Conservation (phyloP, 2,113 vertebrate species). For the Rhinoderma darwinii region DNA sequence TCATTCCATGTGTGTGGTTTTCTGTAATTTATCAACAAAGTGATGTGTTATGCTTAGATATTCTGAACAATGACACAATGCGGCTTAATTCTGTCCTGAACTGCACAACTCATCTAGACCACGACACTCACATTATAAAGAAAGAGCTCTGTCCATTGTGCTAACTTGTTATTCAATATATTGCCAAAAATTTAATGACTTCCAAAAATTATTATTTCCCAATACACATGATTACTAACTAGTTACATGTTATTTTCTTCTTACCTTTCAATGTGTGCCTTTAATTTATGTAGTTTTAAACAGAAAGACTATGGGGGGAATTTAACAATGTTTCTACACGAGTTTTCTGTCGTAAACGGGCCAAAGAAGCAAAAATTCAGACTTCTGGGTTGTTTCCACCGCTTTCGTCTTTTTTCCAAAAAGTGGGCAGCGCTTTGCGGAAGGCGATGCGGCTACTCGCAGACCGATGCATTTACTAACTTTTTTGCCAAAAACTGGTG, state of each 20-base stretch:
- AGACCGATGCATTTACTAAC: no score
- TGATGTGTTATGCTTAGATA: constrained; percentile 50
- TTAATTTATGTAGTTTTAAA: no score
- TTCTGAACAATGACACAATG: constrained; percentile 33
- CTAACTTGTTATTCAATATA: constrained; percentile 18
- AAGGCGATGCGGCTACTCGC: no score
- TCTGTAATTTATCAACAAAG: constrained; percentile 44
- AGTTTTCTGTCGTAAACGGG: no score
- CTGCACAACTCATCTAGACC: constrained; percentile 32
- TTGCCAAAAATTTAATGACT: background rate
- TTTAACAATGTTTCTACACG: no score
- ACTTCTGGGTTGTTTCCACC: no score
- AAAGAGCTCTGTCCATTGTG: background rate
- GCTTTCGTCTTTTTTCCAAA: no score
- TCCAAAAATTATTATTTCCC: background rate
- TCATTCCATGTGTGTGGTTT: constrained; percentile 51
- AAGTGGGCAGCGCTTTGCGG: no score
- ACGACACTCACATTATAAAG: constrained; percentile 7
- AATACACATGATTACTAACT: background rate
- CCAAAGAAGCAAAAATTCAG: no score
- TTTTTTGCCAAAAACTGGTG: no score
- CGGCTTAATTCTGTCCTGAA: constrained; percentile 15
- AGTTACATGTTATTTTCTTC: background rate
- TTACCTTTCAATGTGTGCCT: no score
- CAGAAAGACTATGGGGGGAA: no score